These are phyloP conservation scores for Drosophila arawakana DNA, from an alignment of 1,140 invertebrate species.

Conservation along the genomic window DNA sequence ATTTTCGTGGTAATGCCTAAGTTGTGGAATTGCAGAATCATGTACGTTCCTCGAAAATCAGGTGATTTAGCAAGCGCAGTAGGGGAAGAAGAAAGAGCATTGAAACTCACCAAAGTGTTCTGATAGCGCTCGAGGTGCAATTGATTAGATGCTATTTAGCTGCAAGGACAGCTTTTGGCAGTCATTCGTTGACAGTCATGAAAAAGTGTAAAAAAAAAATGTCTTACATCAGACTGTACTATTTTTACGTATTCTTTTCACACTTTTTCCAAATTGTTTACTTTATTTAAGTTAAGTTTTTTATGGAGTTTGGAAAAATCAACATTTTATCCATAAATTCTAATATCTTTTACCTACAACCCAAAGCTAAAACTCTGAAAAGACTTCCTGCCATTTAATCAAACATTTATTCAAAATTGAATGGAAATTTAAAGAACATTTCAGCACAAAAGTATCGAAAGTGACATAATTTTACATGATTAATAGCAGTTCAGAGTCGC, in stretches of 20 bases:
- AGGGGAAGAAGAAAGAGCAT: not conserved
- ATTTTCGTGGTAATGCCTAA: slow-evolving; percentile 60
- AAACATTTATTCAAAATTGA: too few relatives aligned
- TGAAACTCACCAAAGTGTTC: slow-evolving; percentile 17
- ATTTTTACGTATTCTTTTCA: too few relatives aligned
- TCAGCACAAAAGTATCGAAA: not conserved
- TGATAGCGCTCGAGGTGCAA: slow-evolving; percentile 3
- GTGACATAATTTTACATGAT: not conserved
- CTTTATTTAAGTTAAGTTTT: too few relatives aligned
- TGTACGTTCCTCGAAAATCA: slow-evolving; percentile 5
- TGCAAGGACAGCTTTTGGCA: not conserved
- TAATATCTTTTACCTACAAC: too few relatives aligned
- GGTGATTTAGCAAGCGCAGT: not conserved
- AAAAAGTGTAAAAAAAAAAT: not conserved
- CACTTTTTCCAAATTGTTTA: too few relatives aligned
- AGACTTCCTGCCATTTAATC: too few relatives aligned
- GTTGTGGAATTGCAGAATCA: slow-evolving; percentile 45
- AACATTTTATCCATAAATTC: too few relatives aligned
- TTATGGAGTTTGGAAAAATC: too few relatives aligned
- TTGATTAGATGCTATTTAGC: slow-evolving; percentile 23
- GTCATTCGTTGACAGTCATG: not conserved
- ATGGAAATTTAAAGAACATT: too few relatives aligned
- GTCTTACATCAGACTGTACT: too few relatives aligned
- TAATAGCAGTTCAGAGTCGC: not conserved
- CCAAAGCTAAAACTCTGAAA: too few relatives aligned